Percentiles rank a stretch among this genome's conserved stretches.
Conservation (phyloP, 1,140 invertebrate species). For the Trichonephila clavata region DNA sequence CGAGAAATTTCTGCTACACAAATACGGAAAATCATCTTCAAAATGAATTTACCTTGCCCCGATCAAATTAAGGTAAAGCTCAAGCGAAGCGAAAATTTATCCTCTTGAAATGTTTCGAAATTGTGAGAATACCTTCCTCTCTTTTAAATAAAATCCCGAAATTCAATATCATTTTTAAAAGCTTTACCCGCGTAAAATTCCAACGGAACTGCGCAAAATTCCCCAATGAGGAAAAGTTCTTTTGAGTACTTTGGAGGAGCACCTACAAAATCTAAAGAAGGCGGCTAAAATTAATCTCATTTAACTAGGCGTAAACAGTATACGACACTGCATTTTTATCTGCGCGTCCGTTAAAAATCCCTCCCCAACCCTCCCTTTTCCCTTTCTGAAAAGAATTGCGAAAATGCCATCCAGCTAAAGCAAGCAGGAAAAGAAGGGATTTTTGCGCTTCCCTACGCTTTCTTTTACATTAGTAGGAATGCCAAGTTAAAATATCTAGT, state of each 20-base stretch:
- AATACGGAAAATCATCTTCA: background rate
- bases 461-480: conserved; percentile 8
- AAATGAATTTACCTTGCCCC: conserved; percentile 26
- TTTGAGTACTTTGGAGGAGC: background rate
- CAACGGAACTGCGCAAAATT: conserved; percentile 5
- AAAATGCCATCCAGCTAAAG: background rate
- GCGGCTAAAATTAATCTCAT: conserved; percentile 58
- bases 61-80: conserved; percentile 27
- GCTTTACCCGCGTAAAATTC: conserved; percentile 35
- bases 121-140: conserved; percentile 37
- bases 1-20: background rate
- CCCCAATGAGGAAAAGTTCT: conserved; percentile 9
- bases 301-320: conserved; percentile 64
- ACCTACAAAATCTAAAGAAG: background rate
- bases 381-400: conserved; percentile 31
- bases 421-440: background rate
- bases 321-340: conserved; percentile 38
- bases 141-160: conserved; percentile 60
- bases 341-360: conserved; percentile 26
- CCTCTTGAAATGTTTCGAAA: conserved; percentile 53
- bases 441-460: background rate
- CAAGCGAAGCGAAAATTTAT: conserved; percentile 6
- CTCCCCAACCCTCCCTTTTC: too few relatives aligned
- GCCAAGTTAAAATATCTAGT: conserved; percentile 7
- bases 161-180: conserved; percentile 70